Percentiles rank a stretch among this genome's conserved stretches.
phyloP scores from a whole-genome alignment of 1,140 invertebrate genomes.

The Tetramorium alpestre region DNA sequence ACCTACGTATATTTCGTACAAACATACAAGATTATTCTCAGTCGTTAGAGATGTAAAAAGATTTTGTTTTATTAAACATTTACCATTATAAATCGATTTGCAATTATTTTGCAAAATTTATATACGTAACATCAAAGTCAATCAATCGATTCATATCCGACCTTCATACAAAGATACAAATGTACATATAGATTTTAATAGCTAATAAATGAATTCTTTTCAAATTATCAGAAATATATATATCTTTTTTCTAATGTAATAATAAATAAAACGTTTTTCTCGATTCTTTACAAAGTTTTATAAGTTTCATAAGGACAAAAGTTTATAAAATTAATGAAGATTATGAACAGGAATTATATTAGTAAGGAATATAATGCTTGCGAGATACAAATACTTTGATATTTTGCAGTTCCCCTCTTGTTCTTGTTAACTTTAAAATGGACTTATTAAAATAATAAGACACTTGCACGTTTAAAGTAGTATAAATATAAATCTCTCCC shows the following conservation, averaged over 20 bases:
- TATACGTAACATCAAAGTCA: background rate
- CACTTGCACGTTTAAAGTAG: background rate
- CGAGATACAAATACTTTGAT: background rate
- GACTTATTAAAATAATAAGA: conserved; percentile 14
- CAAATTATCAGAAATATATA: background rate
- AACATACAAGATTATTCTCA: background rate
- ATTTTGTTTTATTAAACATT: background rate
- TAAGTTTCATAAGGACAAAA: background rate
- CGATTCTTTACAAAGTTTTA: background rate
- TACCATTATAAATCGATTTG: background rate
- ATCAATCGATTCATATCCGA: background rate
- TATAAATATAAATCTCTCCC: conserved; percentile 22
- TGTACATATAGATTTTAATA: background rate
- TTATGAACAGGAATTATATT: background rate
- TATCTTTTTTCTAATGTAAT: background rate
- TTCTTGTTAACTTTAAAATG: background rate
- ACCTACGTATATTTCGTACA: background rate
- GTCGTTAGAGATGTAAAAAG: background rate
- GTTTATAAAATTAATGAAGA: background rate
- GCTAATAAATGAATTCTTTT: background rate
- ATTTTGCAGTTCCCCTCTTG: background rate
- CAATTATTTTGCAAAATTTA: background rate
- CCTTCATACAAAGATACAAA: background rate
- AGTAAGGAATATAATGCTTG: background rate
- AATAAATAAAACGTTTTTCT: background rate